Evolutionary conservation across 2,797 vertebrate genomes (phyloP).

Genomic region (Acrossocheilus wenchowensis): DNA sequence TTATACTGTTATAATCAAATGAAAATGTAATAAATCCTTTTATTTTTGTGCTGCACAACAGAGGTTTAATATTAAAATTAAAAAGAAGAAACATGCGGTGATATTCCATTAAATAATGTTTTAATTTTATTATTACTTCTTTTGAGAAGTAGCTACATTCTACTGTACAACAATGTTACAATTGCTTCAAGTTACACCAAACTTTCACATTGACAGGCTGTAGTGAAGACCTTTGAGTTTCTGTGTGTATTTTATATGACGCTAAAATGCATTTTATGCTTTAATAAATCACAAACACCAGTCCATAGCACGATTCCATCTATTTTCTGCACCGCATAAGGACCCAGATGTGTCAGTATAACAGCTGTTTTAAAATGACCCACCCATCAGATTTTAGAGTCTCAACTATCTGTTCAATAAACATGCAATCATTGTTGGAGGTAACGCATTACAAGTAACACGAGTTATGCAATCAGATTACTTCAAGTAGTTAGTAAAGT

Average conservation of each 20-base stretch:
- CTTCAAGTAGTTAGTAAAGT: too few species aligned
- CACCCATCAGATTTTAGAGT: not conserved
- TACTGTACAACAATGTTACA: not conserved
- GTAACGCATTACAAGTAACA: too few species aligned
- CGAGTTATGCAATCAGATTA: too few species aligned
- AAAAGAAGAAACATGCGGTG: too few species aligned
- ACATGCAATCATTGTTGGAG: not conserved
- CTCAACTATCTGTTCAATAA: not conserved
- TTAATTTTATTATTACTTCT: not conserved
- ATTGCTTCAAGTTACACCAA: not conserved
- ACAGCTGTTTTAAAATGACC: not conserved
- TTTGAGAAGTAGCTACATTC: too few species aligned
- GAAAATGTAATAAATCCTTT: too few species aligned
- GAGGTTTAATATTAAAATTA: too few species aligned
- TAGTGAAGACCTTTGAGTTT: not conserved
- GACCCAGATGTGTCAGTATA: not conserved
- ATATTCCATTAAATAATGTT: not conserved
- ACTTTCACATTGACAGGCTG: not conserved
- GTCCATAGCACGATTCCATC: not conserved
- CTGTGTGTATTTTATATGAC: not conserved
- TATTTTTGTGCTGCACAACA: too few species aligned
- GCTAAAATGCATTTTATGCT: not conserved
- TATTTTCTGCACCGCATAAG: not conserved
- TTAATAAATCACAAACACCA: not conserved
- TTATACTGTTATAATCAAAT: too few species aligned